Conservation (phyloP, 1,140 invertebrate genomes). For the Lamellibrachia luymesi region DNA sequence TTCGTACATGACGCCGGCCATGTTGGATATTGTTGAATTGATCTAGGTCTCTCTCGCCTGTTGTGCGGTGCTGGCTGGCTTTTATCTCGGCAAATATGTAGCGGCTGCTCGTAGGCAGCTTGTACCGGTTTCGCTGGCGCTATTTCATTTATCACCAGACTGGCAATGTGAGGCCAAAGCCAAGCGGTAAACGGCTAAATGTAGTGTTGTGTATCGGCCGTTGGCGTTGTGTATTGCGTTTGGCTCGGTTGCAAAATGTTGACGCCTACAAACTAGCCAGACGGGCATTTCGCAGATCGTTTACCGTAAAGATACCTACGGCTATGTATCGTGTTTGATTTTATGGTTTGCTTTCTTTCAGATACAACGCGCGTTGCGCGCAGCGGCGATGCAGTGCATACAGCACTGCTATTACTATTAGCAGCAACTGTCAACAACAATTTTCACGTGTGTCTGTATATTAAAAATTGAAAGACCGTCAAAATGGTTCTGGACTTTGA, state of each 20-base stretch:
- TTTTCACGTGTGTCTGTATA: not conserved
- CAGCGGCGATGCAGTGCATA: not conserved
- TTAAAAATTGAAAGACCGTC: not conserved
- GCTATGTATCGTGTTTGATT: not conserved
- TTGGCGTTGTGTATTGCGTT: not conserved
- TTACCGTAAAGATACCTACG: not conserved
- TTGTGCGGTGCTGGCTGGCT: not conserved
- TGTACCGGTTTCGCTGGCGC: not conserved
- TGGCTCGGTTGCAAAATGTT: not conserved
- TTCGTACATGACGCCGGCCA: constrained; percentile 2
- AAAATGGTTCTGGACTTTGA: constrained; percentile 76
- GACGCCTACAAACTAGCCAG: not conserved
- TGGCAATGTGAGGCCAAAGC: not conserved
- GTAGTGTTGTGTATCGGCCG: not conserved
- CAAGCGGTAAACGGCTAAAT: not conserved
- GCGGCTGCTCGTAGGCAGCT: not conserved
- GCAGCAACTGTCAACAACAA: not conserved
- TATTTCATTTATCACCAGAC: not conserved
- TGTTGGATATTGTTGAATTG: constrained; percentile 5
- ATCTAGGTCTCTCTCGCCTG: constrained; percentile 3
- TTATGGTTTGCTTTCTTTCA: not conserved
- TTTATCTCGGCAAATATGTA: constrained; percentile 4
- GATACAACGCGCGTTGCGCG: not conserved
- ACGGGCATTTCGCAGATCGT: not conserved
- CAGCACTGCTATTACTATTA: not conserved